phyloP scores from a whole-genome alignment of 1,140 invertebrate species.

The Magallana gigas region DNA sequence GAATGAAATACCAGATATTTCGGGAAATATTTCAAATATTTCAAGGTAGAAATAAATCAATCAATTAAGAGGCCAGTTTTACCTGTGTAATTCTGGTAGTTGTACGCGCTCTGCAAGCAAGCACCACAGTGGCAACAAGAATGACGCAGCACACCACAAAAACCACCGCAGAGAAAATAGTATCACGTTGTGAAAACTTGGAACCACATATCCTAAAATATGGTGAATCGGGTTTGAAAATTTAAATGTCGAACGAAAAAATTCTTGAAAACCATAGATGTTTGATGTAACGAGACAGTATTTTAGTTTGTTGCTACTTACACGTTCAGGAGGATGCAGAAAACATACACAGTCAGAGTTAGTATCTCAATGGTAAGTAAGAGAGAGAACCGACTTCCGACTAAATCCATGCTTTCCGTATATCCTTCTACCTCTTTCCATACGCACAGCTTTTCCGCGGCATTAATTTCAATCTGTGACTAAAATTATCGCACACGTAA shows the following conservation, averaged over 20 bases:
- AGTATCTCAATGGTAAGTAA: not conserved
- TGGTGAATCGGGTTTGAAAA: no score
- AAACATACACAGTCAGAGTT: not conserved
- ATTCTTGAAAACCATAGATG: not conserved
- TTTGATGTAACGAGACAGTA: not conserved
- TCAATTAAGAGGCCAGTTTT: no score
- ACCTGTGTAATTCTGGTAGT: no score
- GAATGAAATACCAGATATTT: no score
- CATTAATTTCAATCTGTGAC: not conserved
- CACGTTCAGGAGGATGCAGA: slow-evolving; percentile 10
- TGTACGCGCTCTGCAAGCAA: not conserved
- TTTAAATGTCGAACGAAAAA: not conserved
- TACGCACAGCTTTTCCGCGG: not conserved
- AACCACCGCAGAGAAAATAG: not conserved
- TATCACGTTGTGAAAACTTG: not conserved
- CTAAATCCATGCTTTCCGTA: not conserved
- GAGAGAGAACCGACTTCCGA: not conserved
- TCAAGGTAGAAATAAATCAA: no score
- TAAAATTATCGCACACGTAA: slow-evolving; percentile 15
- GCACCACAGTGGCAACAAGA: not conserved
- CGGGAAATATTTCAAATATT: no score
- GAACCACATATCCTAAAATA: not conserved
- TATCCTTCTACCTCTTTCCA: not conserved
- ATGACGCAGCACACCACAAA: not conserved
- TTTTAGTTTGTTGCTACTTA: not conserved